Evolutionary conservation across 2,797 vertebrate genomes (phyloP).

Genomic region (Mareca strepera): DNA sequence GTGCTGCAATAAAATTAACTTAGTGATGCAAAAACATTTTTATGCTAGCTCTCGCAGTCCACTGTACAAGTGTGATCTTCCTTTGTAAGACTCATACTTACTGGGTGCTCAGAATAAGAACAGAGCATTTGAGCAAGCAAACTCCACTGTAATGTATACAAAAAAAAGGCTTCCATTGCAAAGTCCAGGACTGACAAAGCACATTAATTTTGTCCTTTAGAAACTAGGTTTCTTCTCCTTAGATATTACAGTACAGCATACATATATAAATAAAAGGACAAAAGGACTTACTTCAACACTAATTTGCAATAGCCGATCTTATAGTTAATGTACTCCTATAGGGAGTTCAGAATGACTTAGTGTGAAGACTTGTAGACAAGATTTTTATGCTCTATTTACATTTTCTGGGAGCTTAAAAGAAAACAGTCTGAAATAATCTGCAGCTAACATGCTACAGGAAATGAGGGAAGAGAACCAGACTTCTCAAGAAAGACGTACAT

Average conservation of each 20-base stretch:
- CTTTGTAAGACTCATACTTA: not conserved
- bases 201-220: not conserved
- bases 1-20: not conserved
- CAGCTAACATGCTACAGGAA: slow-evolving; percentile 50
- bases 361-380: slow-evolving; percentile 15
- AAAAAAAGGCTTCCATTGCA: not conserved
- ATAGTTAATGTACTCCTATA: not conserved
- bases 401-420: slow-evolving; percentile 38
- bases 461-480: slow-evolving; percentile 44
- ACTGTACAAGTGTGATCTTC: not conserved
- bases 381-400: slow-evolving; percentile 57
- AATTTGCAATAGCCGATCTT: slow-evolving; percentile 7
- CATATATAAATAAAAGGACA: not conserved
- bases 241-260: not conserved
- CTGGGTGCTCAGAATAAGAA: not conserved
- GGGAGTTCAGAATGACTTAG: slow-evolving; percentile 10
- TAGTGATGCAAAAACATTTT: not conserved
- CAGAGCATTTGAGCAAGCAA: not conserved
- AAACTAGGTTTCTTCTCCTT: not conserved
- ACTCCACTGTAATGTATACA: not conserved
- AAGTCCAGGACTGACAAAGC: not conserved
- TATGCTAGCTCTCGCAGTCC: not conserved
- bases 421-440: slow-evolving; percentile 42
- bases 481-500: slow-evolving; percentile 31
- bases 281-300: not conserved